Evolutionary conservation across 2,888 invertebrate species (phyloP).

Genomic region (Caenorhabditis wallacei): DNA sequence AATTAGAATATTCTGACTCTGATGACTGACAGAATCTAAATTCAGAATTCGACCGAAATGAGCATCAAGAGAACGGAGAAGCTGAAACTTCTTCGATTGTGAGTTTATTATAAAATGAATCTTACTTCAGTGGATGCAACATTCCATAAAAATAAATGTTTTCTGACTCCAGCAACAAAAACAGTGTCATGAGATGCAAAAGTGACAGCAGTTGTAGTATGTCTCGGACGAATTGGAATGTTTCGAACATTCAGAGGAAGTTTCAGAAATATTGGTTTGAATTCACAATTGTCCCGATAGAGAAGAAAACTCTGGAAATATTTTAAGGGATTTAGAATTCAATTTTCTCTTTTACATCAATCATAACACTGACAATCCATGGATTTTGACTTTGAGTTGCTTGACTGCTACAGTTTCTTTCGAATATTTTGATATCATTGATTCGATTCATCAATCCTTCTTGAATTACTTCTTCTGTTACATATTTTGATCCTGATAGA

Average conservation of each 20-base stretch:
- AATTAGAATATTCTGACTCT: conserved; percentile 88
- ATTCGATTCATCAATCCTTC: conserved; percentile 51
- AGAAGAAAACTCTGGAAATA: conserved; percentile 71
- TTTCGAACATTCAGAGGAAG: conserved; percentile 78
- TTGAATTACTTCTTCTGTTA: conserved; percentile 39
- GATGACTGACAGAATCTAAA: conserved; percentile 91
- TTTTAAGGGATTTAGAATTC: neutral
- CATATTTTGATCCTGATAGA: conserved; percentile 28
- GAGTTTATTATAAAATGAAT: neutral
- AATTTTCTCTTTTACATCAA: conserved; percentile 50
- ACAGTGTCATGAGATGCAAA: conserved; percentile 93
- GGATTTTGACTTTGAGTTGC: conserved; percentile 29
- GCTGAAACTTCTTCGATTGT: conserved; percentile 71
- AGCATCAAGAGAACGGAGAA: conserved; percentile 95
- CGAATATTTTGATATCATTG: conserved; percentile 55
- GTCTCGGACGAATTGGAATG: conserved; percentile 88
- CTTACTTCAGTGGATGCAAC: conserved; percentile 85
- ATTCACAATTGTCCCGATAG: conserved; percentile 66
- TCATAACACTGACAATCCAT: conserved; percentile 66
- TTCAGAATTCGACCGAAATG: conserved; percentile 97
- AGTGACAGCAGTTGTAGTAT: conserved; percentile 92
- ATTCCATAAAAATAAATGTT: conserved; percentile 96
- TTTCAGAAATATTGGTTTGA: conserved; percentile 62
- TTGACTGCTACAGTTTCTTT: conserved; percentile 21
- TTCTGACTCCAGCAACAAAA: conserved; percentile 95